Percentiles rank a stretch among this genome's conserved stretches.
These are phyloP conservation scores for Naja naja DNA, from an alignment of 2,113 vertebrate species.

Conservation along the genomic window DNA sequence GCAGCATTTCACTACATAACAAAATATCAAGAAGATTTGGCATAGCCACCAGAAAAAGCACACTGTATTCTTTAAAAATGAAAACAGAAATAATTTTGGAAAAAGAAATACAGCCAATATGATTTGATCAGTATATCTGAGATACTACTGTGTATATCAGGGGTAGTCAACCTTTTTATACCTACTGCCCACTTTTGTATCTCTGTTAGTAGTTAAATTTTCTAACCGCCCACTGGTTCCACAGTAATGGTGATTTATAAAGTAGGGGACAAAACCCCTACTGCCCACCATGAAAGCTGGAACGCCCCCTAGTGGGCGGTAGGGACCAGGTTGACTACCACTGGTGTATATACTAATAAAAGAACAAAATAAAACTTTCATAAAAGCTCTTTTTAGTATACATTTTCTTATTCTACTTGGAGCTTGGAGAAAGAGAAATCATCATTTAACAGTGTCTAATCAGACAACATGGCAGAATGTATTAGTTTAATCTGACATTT, in stretches of 20 bases:
- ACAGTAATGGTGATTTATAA: too few species aligned
- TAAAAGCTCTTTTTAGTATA: constrained; percentile 40
- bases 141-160: neutral
- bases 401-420: constrained; percentile 43
- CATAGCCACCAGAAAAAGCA: constrained; percentile 28
- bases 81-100: constrained; percentile 34
- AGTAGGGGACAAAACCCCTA: too few species aligned
- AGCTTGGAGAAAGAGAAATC: constrained; percentile 23
- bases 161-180: too few species aligned
- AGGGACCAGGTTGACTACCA: too few species aligned
- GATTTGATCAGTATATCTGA: constrained; percentile 28
- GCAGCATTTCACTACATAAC: constrained; percentile 12
- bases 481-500: constrained; percentile 43
- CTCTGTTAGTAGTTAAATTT: too few species aligned
- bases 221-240: too few species aligned
- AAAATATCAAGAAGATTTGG: constrained; percentile 13
- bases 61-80: constrained; percentile 1
- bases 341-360: constrained; percentile 20
- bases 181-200: too few species aligned
- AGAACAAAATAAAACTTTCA: constrained; percentile 40
- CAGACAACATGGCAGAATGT: constrained; percentile 34
- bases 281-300: too few species aligned
- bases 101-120: constrained; percentile 29
- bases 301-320: too few species aligned
- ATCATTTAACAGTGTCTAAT: neutral